phyloP scores from a whole-genome alignment of 2,888 invertebrate species.

The Baccha elongata region DNA sequence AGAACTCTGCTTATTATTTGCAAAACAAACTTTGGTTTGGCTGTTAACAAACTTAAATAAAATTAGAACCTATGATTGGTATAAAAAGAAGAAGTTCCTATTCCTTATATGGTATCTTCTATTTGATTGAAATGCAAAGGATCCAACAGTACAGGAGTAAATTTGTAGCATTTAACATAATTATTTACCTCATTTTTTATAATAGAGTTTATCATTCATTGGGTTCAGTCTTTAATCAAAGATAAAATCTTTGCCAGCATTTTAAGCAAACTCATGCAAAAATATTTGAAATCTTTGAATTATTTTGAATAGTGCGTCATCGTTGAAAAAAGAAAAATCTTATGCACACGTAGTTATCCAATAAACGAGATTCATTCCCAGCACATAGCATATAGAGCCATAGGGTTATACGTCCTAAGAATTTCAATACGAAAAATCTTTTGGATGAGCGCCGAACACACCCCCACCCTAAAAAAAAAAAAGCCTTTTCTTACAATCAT shows the following conservation, averaged over 20 bases:
- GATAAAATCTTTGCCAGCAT: not conserved
- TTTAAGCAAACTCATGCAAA: not conserved
- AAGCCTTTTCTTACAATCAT: not conserved
- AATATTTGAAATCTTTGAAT: slow-evolving; percentile 14
- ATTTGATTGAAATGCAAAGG: too few relatives aligned
- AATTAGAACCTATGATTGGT: too few relatives aligned
- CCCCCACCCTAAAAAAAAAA: not conserved
- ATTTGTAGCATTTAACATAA: too few relatives aligned
- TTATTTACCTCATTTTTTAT: too few relatives aligned
- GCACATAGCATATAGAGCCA: slow-evolving; percentile 59
- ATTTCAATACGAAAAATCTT: slow-evolving; percentile 69
- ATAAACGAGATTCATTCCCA: slow-evolving; percentile 70
- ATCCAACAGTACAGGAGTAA: too few relatives aligned
- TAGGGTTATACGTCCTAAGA: slow-evolving; percentile 62
- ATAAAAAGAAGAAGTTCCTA: too few relatives aligned
- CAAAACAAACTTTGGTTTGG: too few relatives aligned
- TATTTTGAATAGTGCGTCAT: slow-evolving; percentile 47
- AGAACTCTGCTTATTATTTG: too few relatives aligned
- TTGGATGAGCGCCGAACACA: slow-evolving; percentile 30
- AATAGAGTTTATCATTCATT: too few relatives aligned
- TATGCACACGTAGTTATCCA: slow-evolving; percentile 72
- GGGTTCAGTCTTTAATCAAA: too few relatives aligned
- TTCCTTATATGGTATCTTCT: too few relatives aligned
- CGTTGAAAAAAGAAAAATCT: slow-evolving; percentile 40
- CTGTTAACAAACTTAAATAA: too few relatives aligned